phyloP scores from a whole-genome alignment of 2,113 vertebrate species.

The Passerina amoena region DNA sequence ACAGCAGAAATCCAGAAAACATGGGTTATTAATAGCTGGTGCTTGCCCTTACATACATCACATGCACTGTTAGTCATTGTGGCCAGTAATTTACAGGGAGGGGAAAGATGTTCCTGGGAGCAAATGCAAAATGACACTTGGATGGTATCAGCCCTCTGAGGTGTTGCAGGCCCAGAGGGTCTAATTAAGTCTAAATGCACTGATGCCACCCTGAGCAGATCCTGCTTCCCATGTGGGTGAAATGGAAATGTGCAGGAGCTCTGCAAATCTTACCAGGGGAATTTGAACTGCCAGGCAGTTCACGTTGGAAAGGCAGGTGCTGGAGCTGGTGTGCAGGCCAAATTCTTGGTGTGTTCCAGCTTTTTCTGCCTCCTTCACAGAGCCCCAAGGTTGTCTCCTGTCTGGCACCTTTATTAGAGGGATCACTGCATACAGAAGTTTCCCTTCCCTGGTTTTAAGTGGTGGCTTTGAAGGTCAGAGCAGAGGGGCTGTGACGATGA shows the following conservation, averaged over 20 bases:
- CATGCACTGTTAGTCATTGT: slow-evolving; percentile 14
- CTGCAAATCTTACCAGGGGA: not conserved
- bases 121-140: not conserved
- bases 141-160: not conserved
- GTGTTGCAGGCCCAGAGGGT: not conserved
- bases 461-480: not conserved
- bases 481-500: not conserved
- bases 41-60: slow-evolving; percentile 39
- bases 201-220: not conserved
- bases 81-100: slow-evolving; percentile 35
- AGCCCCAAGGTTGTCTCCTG: not conserved
- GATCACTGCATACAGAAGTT: not conserved
- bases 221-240: not conserved
- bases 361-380: not conserved
- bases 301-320: not conserved
- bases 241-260: not conserved
- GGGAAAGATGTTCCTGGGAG: not conserved
- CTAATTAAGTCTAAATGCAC: not conserved
- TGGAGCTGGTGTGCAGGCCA: not conserved
- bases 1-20: slow-evolving; percentile 30
- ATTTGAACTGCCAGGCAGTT: not conserved
- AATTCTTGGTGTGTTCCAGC: not conserved
- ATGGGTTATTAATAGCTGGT: slow-evolving; percentile 48
- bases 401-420: not conserved
- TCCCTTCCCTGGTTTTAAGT: not conserved